These are phyloP conservation scores for Atrina japonica DNA, from an alignment of 2,888 invertebrate species.

Conservation along the genomic window DNA sequence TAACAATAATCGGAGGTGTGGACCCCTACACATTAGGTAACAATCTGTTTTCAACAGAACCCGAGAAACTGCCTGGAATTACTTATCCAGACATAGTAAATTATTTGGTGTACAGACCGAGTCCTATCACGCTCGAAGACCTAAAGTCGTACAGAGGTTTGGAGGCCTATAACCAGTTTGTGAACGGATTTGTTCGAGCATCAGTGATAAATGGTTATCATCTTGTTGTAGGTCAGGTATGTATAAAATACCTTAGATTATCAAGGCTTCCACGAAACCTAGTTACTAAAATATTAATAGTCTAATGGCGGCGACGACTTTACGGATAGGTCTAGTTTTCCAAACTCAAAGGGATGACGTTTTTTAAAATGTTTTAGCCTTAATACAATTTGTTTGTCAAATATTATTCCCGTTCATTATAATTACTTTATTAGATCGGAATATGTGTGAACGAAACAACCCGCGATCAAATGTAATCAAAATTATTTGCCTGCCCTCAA, in stretches of 20 bases:
- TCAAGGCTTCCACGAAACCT: no score
- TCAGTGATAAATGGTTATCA: background rate
- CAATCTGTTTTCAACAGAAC: background rate
- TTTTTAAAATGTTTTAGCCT: no score
- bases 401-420: no score
- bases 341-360: no score
- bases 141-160: background rate
- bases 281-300: no score
- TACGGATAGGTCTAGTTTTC: no score
- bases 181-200: constrained; percentile 7
- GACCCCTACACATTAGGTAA: constrained; percentile 10
- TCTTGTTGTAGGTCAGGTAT: background rate
- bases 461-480: no score
- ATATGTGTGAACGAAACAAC: no score
- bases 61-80: background rate
- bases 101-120: background rate
- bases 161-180: constrained; percentile 23
- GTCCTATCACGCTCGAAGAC: constrained; percentile 6
- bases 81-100: constrained; percentile 19
- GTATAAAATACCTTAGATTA: background rate
- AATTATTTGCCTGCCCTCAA: no score
- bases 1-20: background rate
- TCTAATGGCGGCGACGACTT: no score
- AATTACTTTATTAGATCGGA: no score
- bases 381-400: no score